Base-by-base conservation (phyloP, 2,797 vertebrate species). In the Hipposideros larvatus region DNA sequence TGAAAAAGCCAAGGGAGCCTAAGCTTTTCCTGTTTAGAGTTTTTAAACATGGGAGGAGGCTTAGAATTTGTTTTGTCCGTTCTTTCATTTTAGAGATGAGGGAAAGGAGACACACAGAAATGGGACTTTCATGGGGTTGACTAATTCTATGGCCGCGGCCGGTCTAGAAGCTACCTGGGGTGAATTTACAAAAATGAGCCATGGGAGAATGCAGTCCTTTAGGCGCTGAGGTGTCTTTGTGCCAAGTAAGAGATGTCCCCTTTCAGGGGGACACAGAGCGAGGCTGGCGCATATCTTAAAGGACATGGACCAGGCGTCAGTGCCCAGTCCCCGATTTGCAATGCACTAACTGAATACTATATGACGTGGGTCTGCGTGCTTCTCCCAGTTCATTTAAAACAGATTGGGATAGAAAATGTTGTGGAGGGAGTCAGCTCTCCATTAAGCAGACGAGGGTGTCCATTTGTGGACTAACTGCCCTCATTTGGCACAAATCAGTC, bases 331-430 rank as follows among this genome's bases (percentile, higher is more conserved):
- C 55, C 26, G 11, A 5, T 75, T 75, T 70, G 19, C 14, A 16
- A 51, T 37, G 18, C 8, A 10, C 43, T 80, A 10, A 63, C 34
- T 51, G 24, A 3, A 2, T 22, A 4, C 22, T 77, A 0, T 71
- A 10, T 46, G 11, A 73, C 90, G 55, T 51, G 41, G 41, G 37
- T 79, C 78, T 68, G 7, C 0, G 0, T 41, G 22, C 48, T 65
- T 88, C 89, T 74, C 78, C 63, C 48, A 53, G 65, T 71, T 92
- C 90, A 80, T 93, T 79, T 94, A 92, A 75, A 84, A 89, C 31
- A 61, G 86, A 80, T 92, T 22, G 92, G 92, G 78, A 53, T 79
- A 34, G 85, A 48, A 92, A 93, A 74, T 13, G 2, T 66, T 41
- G 51, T 53, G 16, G 55, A 83, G 80, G 22, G 59, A 75, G 31